phyloP scores from a whole-genome alignment of 2,888 invertebrate genomes.

The Brachyptera putata region DNA sequence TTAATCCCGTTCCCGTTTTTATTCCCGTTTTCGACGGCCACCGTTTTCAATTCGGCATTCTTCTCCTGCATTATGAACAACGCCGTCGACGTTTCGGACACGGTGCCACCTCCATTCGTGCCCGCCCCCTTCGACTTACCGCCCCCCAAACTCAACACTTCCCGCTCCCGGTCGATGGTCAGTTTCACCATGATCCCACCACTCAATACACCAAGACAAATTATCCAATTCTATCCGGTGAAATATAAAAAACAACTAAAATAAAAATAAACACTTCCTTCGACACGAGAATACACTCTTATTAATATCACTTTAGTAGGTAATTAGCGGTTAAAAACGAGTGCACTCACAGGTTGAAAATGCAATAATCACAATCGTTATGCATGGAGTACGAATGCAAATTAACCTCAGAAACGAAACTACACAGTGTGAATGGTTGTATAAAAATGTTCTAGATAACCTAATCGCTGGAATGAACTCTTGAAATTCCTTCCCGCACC shows the following conservation, averaged over 20 bases:
- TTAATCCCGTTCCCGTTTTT: conserved; percentile 14
- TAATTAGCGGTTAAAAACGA: too few relatives aligned
- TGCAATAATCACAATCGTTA: too few relatives aligned
- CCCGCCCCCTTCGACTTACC: background rate
- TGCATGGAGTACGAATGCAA: too few relatives aligned
- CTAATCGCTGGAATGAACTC: too few relatives aligned
- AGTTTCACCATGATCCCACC: conserved; percentile 14
- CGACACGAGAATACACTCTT: too few relatives aligned
- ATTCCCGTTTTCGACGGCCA: background rate
- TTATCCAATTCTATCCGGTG: background rate
- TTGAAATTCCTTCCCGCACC: too few relatives aligned
- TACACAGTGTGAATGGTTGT: too few relatives aligned
- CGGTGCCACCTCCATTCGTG: background rate
- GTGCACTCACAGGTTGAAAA: too few relatives aligned
- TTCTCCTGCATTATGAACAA: conserved; percentile 25
- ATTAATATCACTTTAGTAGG: too few relatives aligned
- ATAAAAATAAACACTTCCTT: too few relatives aligned
- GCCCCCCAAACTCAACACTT: background rate
- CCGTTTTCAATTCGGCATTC: conserved; percentile 7
- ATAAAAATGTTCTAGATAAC: too few relatives aligned
- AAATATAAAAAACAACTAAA: background rate
- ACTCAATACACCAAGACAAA: background rate
- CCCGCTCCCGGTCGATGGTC: conserved; percentile 8
- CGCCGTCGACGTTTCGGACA: conserved; percentile 14
- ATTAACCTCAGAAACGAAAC: too few relatives aligned